Conservation (phyloP, 2,113 vertebrate species). For the Tautogolabrus adspersus region DNA sequence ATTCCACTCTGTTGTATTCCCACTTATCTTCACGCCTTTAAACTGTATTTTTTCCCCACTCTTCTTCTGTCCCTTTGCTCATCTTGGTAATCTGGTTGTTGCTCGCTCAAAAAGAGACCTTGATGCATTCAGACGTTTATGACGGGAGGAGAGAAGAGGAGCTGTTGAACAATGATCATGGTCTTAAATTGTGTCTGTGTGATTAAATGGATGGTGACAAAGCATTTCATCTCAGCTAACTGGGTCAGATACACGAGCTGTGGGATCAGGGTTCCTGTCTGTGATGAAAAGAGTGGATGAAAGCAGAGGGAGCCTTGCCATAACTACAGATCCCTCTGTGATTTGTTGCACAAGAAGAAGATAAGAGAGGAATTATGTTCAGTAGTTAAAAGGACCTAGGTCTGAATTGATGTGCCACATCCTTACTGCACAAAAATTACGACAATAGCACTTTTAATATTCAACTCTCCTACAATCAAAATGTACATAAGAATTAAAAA, state of each 20-base stretch:
- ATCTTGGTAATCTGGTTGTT: constrained; percentile 40
- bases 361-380: not conserved
- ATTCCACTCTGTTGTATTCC: not conserved
- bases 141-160: constrained; percentile 25
- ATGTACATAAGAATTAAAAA: constrained; percentile 29
- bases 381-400: not conserved
- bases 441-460: constrained; percentile 30
- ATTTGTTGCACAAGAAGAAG: not conserved
- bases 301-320: not conserved
- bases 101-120: constrained; percentile 7
- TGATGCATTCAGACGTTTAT: constrained; percentile 53
- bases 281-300: constrained; percentile 34
- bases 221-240: constrained; percentile 49
- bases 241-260: constrained; percentile 48
- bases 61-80: constrained; percentile 29
- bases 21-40: not conserved
- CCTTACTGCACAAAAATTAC: not conserved
- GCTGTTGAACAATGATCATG: constrained; percentile 7
- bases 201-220: constrained; percentile 62
- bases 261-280: constrained; percentile 31
- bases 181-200: constrained; percentile 11
- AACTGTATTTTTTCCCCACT: not conserved
- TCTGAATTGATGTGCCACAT: not conserved
- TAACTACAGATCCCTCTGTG: constrained; percentile 20
- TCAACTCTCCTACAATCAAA: constrained; percentile 18